Percentiles rank a stretch among this genome's conserved stretches.
phyloP scores from a whole-genome alignment of 2,113 vertebrate genomes.

The Smithornis capensis region DNA sequence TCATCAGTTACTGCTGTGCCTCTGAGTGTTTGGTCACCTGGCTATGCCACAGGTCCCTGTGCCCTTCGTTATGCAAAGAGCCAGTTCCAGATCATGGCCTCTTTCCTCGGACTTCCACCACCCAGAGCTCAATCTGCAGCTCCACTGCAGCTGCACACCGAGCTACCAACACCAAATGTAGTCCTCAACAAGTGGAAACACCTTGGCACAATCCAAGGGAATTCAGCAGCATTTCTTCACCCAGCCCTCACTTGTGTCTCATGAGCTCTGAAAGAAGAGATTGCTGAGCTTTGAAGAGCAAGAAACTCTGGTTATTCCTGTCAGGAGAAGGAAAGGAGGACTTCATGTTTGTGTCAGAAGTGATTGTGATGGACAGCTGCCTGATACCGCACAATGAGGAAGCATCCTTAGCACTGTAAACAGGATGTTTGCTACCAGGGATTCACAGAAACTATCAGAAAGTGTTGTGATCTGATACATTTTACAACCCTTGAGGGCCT shows the following conservation, averaged over 20 bases:
- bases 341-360: not conserved
- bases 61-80: not conserved
- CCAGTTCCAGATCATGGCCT: not conserved
- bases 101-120: not conserved
- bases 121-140: not conserved
- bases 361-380: not conserved
- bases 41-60: not conserved
- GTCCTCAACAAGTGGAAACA: not conserved
- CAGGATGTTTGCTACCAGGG: constrained; percentile 22
- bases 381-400: not conserved
- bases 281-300: not conserved
- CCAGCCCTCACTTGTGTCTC: rapidly evolving
- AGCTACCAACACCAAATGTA: not conserved
- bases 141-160: not conserved
- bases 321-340: not conserved
- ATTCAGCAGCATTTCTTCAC: not conserved
- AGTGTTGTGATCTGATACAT: constrained; percentile 5
- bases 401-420: not conserved
- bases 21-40: not conserved
- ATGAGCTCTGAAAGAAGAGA: not conserved
- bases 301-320: not conserved
- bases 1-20: not conserved
- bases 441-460: constrained; percentile 19
- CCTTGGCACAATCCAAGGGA: not conserved
- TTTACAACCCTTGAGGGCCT: constrained; percentile 45